Evolutionary conservation across 2,797 vertebrate genomes (phyloP).

Genomic region (Brachyrhaphis roseni): DNA sequence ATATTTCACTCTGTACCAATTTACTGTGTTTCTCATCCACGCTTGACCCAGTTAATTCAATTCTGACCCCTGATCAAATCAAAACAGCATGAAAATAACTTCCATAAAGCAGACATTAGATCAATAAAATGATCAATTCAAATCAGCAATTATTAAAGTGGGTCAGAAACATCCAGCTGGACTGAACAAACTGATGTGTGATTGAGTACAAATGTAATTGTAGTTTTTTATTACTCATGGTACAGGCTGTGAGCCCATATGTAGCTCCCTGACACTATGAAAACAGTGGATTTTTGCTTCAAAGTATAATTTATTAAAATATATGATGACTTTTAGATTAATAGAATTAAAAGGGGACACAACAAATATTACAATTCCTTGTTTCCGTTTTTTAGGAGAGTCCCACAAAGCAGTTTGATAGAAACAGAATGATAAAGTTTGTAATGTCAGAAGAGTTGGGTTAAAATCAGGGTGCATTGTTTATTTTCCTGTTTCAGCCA

Average conservation of each 20-base stretch:
- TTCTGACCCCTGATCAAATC: not conserved
- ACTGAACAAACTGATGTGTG: too few relatives aligned
- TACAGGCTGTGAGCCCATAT: not conserved
- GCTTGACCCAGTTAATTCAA: not conserved
- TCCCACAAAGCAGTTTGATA: not conserved
- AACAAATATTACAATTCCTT: not conserved
- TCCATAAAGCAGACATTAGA: not conserved
- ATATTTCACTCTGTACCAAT: not conserved
- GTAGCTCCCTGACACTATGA: not conserved
- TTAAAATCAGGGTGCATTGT: not conserved
- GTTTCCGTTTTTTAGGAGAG: not conserved
- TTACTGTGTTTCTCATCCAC: not conserved
- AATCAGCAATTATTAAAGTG: not conserved
- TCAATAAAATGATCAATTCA: not conserved
- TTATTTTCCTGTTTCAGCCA: not conserved
- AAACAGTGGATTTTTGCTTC: not conserved
- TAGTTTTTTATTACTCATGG: not conserved
- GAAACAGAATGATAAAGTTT: not conserved
- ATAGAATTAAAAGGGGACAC: not conserved
- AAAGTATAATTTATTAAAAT: not conserved
- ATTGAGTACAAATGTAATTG: not conserved
- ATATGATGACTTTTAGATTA: not conserved
- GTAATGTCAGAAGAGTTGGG: not conserved
- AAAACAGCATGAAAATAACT: not conserved
- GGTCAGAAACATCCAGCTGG: too few relatives aligned